phyloP scores from a whole-genome alignment of 2,888 invertebrate genomes.

The Embidobia sp. region DNA sequence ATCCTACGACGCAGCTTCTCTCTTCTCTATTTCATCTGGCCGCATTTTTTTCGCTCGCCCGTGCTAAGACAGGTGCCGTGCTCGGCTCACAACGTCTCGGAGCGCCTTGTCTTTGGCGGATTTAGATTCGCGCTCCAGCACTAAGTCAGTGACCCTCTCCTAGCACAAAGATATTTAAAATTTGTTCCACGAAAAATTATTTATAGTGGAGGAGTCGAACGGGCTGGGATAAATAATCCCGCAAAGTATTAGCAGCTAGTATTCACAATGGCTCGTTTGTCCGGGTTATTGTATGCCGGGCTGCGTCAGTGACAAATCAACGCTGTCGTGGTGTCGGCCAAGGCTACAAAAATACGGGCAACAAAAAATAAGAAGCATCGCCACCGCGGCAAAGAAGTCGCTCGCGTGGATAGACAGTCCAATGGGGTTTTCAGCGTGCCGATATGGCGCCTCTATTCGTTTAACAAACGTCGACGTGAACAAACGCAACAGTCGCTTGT shows the following conservation, averaged over 20 bases:
- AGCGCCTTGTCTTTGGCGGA: no score
- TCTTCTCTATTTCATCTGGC: conserved; percentile 8
- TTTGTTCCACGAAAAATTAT: conserved; percentile 3
- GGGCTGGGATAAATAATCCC: no score
- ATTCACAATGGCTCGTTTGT: conserved; percentile 31
- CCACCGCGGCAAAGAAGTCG: conserved; percentile 49
- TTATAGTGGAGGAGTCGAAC: no score
- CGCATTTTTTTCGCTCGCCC: not conserved
- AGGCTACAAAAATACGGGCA: conserved; percentile 31
- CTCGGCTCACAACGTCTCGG: no score
- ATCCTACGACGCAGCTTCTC: conserved; percentile 25
- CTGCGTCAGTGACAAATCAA: conserved; percentile 42
- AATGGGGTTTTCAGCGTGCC: conserved; percentile 46
- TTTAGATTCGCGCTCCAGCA: no score
- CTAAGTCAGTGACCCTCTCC: no score
- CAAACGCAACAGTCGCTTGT: conserved; percentile 46
- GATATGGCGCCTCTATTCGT: conserved; percentile 60
- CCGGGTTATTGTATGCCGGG: conserved; percentile 16
- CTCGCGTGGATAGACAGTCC: conserved; percentile 56
- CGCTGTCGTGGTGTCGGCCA: conserved; percentile 42
- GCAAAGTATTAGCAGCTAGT: no score
- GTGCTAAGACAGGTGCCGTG: not conserved
- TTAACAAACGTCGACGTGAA: conserved; percentile 35
- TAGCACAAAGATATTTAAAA: no score
- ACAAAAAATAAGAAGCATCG: conserved; percentile 43